phyloP scores from a whole-genome alignment of 2,797 vertebrate genomes.

The Parauchenoglanis punctatus region DNA sequence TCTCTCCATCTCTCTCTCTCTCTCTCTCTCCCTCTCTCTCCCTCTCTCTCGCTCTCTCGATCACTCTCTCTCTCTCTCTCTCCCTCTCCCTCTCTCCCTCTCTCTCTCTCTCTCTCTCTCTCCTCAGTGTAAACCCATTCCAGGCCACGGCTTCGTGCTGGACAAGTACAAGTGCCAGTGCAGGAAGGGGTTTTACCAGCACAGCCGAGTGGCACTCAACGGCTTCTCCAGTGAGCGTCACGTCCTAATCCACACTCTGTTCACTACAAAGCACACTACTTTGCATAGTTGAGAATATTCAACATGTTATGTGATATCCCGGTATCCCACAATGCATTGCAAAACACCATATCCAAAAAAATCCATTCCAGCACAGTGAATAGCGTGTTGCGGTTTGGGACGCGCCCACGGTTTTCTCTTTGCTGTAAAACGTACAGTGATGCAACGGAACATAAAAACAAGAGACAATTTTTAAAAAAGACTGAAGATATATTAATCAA shows the following conservation, averaged over 20 bases:
- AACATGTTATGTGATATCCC: not conserved
- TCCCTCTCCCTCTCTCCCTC: conserved; percentile 16
- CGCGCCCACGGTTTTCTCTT: not conserved
- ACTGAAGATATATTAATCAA: not conserved
- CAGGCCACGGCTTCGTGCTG: conserved; percentile 93
- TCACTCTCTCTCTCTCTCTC: not conserved
- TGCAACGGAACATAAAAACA: not conserved
- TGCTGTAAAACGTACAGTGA: not conserved
- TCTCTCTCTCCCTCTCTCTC: conserved; percentile 32
- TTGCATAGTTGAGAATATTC: not conserved
- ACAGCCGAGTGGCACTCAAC: conserved; percentile 86
- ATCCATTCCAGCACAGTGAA: not conserved
- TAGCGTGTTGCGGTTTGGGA: not conserved
- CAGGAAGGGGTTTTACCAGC: conserved; percentile 93
- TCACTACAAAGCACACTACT: not conserved
- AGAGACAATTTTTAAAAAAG: not conserved
- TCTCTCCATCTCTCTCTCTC: not conserved
- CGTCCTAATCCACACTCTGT: not conserved
- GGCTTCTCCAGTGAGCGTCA: conserved; percentile 91
- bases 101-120: conserved; percentile 43
- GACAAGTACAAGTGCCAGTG: conserved; percentile 97
- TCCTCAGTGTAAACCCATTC: conserved; percentile 89
- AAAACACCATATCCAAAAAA: not conserved
- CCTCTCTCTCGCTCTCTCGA: conserved; percentile 53
- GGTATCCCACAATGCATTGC: not conserved